These are phyloP conservation scores for Thumatha senex DNA, from an alignment of 2,888 invertebrate species.

Conservation along the genomic window DNA sequence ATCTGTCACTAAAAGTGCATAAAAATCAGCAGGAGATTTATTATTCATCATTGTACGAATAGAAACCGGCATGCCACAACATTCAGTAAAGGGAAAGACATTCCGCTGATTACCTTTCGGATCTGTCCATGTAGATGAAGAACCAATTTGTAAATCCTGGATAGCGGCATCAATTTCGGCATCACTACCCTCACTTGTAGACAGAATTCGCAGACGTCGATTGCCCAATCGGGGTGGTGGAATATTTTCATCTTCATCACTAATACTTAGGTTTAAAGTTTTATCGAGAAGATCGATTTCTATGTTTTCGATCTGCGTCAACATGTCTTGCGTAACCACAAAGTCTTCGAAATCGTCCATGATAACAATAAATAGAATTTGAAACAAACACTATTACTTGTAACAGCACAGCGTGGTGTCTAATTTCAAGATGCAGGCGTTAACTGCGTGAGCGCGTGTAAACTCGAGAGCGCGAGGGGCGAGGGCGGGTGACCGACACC, in stretches of 20 bases:
- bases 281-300: conserved; percentile 29
- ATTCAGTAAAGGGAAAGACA: background rate
- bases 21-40: conserved; percentile 15
- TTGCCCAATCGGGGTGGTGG: background rate
- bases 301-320: conserved; percentile 26
- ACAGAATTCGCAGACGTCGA: background rate
- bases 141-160: background rate
- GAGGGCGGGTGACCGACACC: conserved; percentile 11
- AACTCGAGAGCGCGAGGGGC: background rate
- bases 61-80: background rate
- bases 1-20: conserved; percentile 20
- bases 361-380: background rate
- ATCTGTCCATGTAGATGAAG: background rate
- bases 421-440: background rate
- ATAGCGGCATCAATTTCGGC: background rate
- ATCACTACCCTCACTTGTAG: background rate
- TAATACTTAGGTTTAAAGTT: conserved; percentile 22
- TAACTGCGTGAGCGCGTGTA: background rate
- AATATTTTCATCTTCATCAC: conserved; percentile 26
- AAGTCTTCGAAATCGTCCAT: conserved; percentile 3
- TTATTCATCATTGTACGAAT: conserved; percentile 6
- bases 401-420: background rate
- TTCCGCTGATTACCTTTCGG: background rate
- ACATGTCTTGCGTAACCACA: conserved; percentile 5
- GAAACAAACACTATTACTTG: background rate